phyloP scores from a whole-genome alignment of 1,140 invertebrate genomes.

The Agrypnia vestita region DNA sequence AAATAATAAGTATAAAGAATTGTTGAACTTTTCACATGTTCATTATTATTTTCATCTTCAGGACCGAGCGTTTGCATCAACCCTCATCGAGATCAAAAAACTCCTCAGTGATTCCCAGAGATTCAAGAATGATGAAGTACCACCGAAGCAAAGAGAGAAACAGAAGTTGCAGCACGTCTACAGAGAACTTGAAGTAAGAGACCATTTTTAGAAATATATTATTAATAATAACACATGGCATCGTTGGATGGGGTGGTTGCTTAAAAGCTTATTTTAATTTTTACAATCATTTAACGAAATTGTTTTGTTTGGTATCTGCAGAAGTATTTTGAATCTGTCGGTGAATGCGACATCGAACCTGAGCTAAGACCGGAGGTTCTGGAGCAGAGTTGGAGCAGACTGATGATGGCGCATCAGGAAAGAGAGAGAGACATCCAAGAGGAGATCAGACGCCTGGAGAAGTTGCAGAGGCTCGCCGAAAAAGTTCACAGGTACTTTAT shows the following conservation, averaged over 20 bases:
- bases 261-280: constrained; percentile 8
- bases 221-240: not conserved
- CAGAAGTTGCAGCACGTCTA: constrained; percentile 90
- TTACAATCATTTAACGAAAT: not conserved
- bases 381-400: constrained; percentile 91
- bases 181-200: constrained; percentile 88
- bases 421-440: constrained; percentile 91
- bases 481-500: constrained; percentile 82
- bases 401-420: constrained; percentile 91
- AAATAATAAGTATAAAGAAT: not conserved
- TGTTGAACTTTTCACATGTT: no score
- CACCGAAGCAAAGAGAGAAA: constrained; percentile 90
- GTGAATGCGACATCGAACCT: constrained; percentile 90
- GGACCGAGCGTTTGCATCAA: constrained; percentile 92
- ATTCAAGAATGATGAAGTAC: constrained; percentile 95
- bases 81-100: constrained; percentile 96
- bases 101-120: constrained; percentile 89
- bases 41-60: constrained; percentile 61
- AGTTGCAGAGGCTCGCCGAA: constrained; percentile 93
- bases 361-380: constrained; percentile 92
- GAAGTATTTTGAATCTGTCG: constrained; percentile 89
- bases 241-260: not conserved
- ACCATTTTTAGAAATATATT: no score
- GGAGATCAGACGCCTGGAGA: constrained; percentile 93
- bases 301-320: constrained; percentile 63